These are phyloP conservation scores for Sphinx pinastri DNA, from an alignment of 2,888 invertebrate species.

Conservation along the genomic window DNA sequence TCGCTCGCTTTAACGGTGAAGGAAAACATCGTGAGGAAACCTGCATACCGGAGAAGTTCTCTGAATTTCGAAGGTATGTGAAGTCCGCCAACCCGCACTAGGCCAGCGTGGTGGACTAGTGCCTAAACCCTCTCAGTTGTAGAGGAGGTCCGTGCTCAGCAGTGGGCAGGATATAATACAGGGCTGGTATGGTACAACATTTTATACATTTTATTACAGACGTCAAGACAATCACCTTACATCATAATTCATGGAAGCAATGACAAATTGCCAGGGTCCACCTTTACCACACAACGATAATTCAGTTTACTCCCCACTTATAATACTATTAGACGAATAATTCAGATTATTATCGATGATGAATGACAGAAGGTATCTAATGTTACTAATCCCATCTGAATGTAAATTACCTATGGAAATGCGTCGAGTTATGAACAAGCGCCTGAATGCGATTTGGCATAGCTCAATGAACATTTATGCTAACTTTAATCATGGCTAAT, in stretches of 20 bases:
- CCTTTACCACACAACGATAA: neutral
- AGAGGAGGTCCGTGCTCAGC: too few species aligned
- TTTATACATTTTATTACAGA: too few species aligned
- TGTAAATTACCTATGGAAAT: constrained; percentile 40
- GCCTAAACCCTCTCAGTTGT: too few species aligned
- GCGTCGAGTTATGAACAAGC: constrained; percentile 33
- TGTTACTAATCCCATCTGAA: constrained; percentile 34
- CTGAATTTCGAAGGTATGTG: too few species aligned
- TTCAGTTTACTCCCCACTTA: neutral
- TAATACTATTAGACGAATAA: constrained; percentile 2
- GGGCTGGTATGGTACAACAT: too few species aligned
- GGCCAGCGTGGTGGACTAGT: too few species aligned
- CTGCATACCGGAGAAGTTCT: too few species aligned
- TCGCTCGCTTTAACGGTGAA: too few species aligned
- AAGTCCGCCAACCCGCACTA: too few species aligned
- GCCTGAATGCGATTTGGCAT: constrained; percentile 34
- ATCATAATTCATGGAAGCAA: neutral
- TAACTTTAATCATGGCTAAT: constrained; percentile 35
- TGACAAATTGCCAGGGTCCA: neutral
- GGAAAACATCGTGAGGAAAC: too few species aligned
- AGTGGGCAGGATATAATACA: too few species aligned
- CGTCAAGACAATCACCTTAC: too few species aligned
- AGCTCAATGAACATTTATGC: constrained; percentile 39
- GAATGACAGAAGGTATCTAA: constrained; percentile 31
- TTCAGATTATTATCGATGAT: constrained; percentile 29